Evolutionary conservation across 2,888 invertebrate genomes (phyloP).

Genomic region (Limenitis arthemis): DNA sequence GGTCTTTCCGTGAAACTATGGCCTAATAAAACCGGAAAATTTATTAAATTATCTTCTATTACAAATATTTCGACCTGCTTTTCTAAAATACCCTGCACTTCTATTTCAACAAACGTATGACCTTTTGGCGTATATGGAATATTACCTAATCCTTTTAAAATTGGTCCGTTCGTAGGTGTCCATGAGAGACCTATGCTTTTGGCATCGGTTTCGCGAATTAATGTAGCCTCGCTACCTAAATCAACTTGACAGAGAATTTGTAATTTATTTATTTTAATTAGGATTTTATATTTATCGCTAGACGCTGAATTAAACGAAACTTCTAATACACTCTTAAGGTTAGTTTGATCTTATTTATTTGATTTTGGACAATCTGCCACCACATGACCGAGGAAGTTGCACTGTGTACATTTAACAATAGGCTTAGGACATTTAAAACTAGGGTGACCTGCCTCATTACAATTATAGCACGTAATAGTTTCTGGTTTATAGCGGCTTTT

Average conservation of each 20-base stretch:
- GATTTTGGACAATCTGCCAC: neutral
- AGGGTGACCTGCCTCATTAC: constrained; percentile 4
- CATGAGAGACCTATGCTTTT: constrained; percentile 14
- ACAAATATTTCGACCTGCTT: constrained; percentile 15
- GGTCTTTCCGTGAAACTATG: constrained; percentile 18
- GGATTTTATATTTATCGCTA: neutral
- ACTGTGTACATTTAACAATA: constrained; percentile 6
- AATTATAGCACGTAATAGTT: constrained; percentile 3
- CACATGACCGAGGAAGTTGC: constrained; percentile 5
- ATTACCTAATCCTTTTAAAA: too few species aligned
- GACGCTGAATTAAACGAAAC: neutral
- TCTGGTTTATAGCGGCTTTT: neutral
- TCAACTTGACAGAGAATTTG: constrained; percentile 10
- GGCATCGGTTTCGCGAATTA: constrained; percentile 21
- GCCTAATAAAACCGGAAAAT: constrained; percentile 13
- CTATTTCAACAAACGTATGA: too few species aligned
- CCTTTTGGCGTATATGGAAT: too few species aligned
- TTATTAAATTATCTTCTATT: constrained; percentile 18
- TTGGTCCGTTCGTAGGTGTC: constrained; percentile 1
- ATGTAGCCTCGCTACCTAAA: constrained; percentile 22
- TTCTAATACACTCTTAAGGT: neutral
- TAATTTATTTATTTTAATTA: constrained; percentile 6
- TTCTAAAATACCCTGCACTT: neutral
- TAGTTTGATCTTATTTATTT: neutral
- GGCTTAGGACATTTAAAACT: constrained; percentile 9